A percentile compares a stretch with the other conserved stretches of the same genome.
Evolutionary conservation across 2,797 vertebrate genomes (phyloP).

Genomic region (Loriculus beryllinus): DNA sequence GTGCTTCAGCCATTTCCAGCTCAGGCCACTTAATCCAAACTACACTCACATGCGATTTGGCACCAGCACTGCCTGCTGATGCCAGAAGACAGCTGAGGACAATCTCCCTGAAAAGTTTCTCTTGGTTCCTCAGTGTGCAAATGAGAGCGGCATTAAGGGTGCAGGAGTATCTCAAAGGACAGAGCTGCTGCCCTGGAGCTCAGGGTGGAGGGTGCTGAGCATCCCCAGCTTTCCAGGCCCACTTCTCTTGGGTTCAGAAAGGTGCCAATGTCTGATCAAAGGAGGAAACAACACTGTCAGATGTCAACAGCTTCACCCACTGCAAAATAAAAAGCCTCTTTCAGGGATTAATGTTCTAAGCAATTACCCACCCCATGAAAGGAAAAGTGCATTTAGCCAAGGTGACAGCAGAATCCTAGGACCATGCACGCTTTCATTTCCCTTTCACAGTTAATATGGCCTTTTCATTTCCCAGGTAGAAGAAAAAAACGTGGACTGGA

Average conservation of each 20-base stretch:
- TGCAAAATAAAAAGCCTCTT: constrained; percentile 48
- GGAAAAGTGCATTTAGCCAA: constrained; percentile 47
- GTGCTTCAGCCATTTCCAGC: not conserved
- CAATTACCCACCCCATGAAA: constrained; percentile 34
- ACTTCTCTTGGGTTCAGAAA: not conserved
- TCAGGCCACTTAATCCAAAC: not conserved
- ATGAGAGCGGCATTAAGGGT: not conserved
- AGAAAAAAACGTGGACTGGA: not conserved
- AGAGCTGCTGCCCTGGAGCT: not conserved
- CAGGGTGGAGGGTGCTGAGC: not conserved
- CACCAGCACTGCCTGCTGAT: not conserved
- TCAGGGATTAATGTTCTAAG: constrained; percentile 37
- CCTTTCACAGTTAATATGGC: not conserved
- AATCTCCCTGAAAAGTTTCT: not conserved
- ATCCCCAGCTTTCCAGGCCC: not conserved
- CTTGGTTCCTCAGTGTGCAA: not conserved
- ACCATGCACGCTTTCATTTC: not conserved
- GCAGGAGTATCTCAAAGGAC: not conserved
- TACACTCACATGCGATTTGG: not conserved
- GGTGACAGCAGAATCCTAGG: constrained; percentile 47
- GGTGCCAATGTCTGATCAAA: not conserved
- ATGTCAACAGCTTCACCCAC: not conserved
- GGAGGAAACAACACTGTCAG: not conserved
- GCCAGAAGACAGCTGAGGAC: not conserved
- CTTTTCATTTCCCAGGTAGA: constrained; percentile 5